phyloP scores from a whole-genome alignment of 2,113 vertebrate genomes.

The Pelodiscus sinensis region DNA sequence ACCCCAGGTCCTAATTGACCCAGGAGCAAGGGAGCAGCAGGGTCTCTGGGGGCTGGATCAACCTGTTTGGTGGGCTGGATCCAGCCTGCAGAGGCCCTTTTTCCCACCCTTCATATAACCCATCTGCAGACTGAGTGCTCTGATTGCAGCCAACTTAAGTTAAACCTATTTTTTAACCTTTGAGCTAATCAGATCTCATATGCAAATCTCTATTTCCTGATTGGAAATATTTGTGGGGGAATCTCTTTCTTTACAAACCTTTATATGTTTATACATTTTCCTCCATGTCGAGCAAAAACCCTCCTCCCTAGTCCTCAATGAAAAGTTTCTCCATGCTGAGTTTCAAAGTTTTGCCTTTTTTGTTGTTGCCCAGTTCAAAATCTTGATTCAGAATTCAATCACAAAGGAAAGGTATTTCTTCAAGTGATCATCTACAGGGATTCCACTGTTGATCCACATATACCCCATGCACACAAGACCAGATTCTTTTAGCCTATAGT shows the following conservation, averaged over 20 bases:
- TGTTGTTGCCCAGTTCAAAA: neutral
- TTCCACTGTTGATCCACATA: neutral
- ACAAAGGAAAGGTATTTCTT: neutral
- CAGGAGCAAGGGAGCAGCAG: too few relatives aligned
- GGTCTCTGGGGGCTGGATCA: too few relatives aligned
- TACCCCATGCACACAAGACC: neutral
- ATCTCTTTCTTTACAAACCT: neutral
- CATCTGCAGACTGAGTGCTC: neutral
- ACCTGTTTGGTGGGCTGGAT: too few relatives aligned
- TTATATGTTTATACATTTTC: neutral
- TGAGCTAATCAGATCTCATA: neutral
- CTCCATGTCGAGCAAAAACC: neutral
- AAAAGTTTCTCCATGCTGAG: neutral
- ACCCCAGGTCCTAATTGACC: too few relatives aligned
- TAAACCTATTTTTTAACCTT: neutral
- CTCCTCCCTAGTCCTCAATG: neutral
- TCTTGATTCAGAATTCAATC: neutral
- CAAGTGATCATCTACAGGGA: neutral
- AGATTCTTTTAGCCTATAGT: neutral
- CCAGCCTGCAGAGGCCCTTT: too few relatives aligned
- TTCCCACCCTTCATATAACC: neutral
- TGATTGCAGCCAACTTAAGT: neutral
- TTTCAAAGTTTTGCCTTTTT: too few relatives aligned
- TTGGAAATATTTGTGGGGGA: neutral
- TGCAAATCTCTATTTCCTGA: neutral